Percentiles rank a stretch among this genome's conserved stretches.
These are phyloP conservation scores for Gryllus bimaculatus DNA, from an alignment of 1,140 invertebrate species.

Conservation along the genomic window DNA sequence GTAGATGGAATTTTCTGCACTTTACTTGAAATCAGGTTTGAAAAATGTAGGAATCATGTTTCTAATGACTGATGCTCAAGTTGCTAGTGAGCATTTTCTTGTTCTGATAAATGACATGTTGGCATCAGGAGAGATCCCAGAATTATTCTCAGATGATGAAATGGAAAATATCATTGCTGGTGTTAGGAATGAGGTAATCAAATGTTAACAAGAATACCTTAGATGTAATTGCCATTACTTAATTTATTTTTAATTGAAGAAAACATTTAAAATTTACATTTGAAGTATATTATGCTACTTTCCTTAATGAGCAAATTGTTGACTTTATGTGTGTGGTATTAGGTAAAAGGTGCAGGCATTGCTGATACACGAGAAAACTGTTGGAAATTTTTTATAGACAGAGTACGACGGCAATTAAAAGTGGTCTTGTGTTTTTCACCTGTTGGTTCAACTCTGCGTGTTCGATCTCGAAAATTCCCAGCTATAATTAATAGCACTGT, in stretches of 20 bases:
- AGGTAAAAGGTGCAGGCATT: conserved; percentile 72
- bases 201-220: too few relatives aligned
- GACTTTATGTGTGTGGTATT: not conserved
- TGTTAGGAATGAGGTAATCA: conserved; percentile 68
- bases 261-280: too few relatives aligned
- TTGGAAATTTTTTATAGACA: conserved; percentile 96
- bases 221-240: too few relatives aligned
- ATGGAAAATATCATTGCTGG: conserved; percentile 89
- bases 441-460: conserved; percentile 80
- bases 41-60: conserved; percentile 94
- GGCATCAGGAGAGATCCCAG: conserved; percentile 90
- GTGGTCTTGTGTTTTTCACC: conserved; percentile 91
- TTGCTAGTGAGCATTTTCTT: conserved; percentile 88
- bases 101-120: conserved; percentile 93
- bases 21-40: conserved; percentile 84
- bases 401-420: conserved; percentile 82
- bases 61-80: conserved; percentile 93
- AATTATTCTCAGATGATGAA: conserved; percentile 92
- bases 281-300: too few relatives aligned
- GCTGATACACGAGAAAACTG: conserved; percentile 89
- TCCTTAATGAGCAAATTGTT: not conserved
- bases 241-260: too few relatives aligned
- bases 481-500: conserved; percentile 89
- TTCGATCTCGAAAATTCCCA: conserved; percentile 88
- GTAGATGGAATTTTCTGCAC: conserved; percentile 66